These are phyloP conservation scores for Caenorhabditis sp. DNA, from an alignment of 2,888 invertebrate species.

Conservation along the genomic window DNA sequence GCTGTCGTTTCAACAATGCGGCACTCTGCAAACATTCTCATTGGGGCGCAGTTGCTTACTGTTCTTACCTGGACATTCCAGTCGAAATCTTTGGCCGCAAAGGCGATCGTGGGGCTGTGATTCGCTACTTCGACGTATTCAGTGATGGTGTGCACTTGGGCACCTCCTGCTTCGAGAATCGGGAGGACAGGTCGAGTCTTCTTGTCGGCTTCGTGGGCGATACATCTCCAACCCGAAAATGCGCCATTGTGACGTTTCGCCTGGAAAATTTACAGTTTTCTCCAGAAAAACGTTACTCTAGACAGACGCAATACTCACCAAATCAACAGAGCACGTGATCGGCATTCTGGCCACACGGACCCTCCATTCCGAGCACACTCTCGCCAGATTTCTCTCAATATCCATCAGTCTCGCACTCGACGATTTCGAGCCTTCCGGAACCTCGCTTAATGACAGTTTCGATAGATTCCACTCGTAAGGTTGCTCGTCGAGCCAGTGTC, in stretches of 20 bases:
- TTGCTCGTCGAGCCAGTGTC: constrained; percentile 42
- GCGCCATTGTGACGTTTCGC: constrained; percentile 57
- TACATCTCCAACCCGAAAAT: constrained; percentile 53
- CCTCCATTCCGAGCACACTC: constrained; percentile 39
- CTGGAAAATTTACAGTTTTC: constrained; percentile 13
- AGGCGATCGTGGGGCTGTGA: constrained; percentile 22
- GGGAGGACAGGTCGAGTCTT: constrained; percentile 1
- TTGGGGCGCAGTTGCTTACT: background rate
- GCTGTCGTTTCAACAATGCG: constrained; percentile 27
- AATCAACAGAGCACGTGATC: constrained; percentile 40
- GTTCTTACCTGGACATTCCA: constrained; percentile 57
- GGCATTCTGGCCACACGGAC: constrained; percentile 43
- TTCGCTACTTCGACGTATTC: constrained; percentile 42
- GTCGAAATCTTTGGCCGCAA: constrained; percentile 42
- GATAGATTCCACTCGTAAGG: constrained; percentile 42
- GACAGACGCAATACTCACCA: constrained; percentile 21
- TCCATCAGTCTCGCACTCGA: background rate
- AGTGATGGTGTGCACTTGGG: constrained; percentile 18
- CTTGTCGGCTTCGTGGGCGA: constrained; percentile 34
- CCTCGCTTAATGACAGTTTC: no score
- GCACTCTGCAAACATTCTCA: constrained; percentile 47
- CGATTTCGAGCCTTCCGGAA: no score
- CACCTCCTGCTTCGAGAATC: constrained; percentile 56
- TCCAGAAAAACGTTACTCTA: no score
- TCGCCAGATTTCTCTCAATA: constrained; percentile 18